A percentile compares a stretch with the other conserved stretches of the same genome.
Conservation (phyloP, 2,888 invertebrate genomes). For the Orthosia gothica region DNA sequence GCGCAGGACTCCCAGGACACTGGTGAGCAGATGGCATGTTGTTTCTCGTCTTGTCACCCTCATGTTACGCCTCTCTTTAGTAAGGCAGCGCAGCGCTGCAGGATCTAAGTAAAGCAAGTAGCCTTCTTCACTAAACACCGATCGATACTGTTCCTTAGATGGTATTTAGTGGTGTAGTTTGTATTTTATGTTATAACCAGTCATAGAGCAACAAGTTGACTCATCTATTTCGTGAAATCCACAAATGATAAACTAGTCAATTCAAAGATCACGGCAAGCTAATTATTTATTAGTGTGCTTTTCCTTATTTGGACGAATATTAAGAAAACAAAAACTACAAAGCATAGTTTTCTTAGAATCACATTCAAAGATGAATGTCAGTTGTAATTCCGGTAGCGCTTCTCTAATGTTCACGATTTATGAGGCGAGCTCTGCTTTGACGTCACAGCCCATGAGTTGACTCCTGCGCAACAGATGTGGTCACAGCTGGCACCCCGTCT, state of each 20-base stretch:
- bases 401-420: neutral
- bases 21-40: slow-evolving; percentile 64
- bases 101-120: neutral
- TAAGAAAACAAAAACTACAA: neutral
- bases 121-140: neutral
- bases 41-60: slow-evolving; percentile 32
- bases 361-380: slow-evolving; percentile 5
- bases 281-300: neutral
- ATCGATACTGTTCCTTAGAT: neutral
- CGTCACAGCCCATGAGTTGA: slow-evolving; percentile 30
- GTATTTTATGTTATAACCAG: neutral
- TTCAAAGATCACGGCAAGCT: neutral
- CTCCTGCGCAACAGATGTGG: slow-evolving; percentile 26
- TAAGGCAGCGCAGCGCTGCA: neutral
- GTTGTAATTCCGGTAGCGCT: neutral
- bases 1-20: slow-evolving; percentile 57
- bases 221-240: slow-evolving; percentile 10
- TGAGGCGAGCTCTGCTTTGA: slow-evolving; percentile 22
- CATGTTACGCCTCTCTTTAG: slow-evolving; percentile 32
- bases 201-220: slow-evolving; percentile 1
- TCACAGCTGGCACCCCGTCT: slow-evolving; percentile 5
- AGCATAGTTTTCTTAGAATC: neutral
- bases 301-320: slow-evolving; percentile 5
- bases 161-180: neutral
- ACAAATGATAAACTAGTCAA: neutral